These are phyloP conservation scores for Arrhamphus sclerolepis DNA, from an alignment of 2,797 vertebrate species.

Conservation along the genomic window DNA sequence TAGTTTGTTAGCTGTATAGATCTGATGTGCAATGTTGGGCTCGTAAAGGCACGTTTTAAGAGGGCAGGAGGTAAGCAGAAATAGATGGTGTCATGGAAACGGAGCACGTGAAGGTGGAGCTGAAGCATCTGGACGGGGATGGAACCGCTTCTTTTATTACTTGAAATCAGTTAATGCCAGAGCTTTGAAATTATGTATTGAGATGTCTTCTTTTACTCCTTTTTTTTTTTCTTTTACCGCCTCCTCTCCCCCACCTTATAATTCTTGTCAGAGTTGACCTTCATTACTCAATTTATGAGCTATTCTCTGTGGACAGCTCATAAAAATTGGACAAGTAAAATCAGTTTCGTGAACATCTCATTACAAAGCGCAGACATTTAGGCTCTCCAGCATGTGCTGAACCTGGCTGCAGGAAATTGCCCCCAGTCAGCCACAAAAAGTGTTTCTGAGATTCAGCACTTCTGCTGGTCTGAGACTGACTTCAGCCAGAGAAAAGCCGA, in stretches of 20 bases:
- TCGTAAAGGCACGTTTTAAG: slow-evolving; percentile 21
- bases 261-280: neutral
- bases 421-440: no score
- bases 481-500: no score
- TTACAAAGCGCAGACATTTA: neutral
- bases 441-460: no score
- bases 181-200: no score
- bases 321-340: neutral
- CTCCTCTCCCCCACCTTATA: neutral
- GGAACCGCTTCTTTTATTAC: neutral
- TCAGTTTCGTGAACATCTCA: neutral
- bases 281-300: no score
- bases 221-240: neutral
- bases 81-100: slow-evolving; percentile 23
- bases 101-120: slow-evolving; percentile 13
- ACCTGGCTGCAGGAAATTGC: neutral
- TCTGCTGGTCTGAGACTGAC: no score
- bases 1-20: slow-evolving; percentile 21
- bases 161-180: no score
- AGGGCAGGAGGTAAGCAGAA: slow-evolving; percentile 11
- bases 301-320: no score
- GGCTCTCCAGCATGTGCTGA: neutral
- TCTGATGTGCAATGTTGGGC: slow-evolving; percentile 19
- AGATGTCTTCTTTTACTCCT: neutral
- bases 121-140: slow-evolving; percentile 3